phyloP scores from a whole-genome alignment of 2,888 invertebrate genomes.

The Ophion slaviceki region DNA sequence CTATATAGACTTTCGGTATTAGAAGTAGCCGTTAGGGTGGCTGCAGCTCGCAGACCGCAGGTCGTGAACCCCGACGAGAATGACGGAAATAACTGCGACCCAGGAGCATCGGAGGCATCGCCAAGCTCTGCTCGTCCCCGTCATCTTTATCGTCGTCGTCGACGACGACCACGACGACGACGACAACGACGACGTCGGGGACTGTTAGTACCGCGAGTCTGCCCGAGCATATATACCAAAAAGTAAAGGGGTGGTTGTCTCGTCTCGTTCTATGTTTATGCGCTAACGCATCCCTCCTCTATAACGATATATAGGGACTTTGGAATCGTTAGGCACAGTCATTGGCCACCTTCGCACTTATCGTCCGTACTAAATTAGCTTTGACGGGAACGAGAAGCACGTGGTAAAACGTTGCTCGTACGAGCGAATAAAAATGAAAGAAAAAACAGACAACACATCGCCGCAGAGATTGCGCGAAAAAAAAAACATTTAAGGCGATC shows the following conservation, averaged over 20 bases:
- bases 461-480: not conserved
- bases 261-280: constrained; percentile 64
- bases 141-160: constrained; percentile 43
- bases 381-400: not conserved
- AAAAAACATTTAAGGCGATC: no score
- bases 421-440: not conserved
- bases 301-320: not conserved
- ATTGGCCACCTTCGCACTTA: not conserved
- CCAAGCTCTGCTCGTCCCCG: constrained; percentile 41
- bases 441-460: not conserved
- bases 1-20: constrained; percentile 41
- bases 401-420: not conserved
- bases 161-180: constrained; percentile 26
- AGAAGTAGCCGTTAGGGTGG: constrained; percentile 48
- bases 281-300: constrained; percentile 44
- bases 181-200: constrained; percentile 44
- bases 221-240: constrained; percentile 9
- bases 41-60: constrained; percentile 68
- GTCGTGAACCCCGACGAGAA: constrained; percentile 76
- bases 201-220: constrained; percentile 45
- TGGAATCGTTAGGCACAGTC: not conserved
- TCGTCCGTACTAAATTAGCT: not conserved
- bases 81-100: constrained; percentile 77
- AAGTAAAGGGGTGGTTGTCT: constrained; percentile 33
- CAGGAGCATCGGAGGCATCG: constrained; percentile 55